Base-by-base conservation (phyloP, 2,888 invertebrate species). In the Cylloceria caligata region DNA sequence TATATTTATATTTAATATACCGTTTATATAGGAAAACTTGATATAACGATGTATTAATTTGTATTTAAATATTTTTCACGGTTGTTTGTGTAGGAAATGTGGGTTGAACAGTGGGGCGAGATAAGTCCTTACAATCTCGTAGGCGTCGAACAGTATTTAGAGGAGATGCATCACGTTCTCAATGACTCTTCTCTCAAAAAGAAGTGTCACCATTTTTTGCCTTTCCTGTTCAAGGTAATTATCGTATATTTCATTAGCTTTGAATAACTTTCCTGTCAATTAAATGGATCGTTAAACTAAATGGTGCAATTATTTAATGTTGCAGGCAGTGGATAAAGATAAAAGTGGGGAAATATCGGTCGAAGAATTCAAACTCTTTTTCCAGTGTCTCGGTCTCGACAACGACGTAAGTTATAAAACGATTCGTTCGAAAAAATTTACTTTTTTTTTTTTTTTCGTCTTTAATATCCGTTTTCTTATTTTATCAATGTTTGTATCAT, bases 91-190 rank as follows among this genome's bases (percentile, higher is more conserved):
- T 84, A 96, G 96, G 91, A 94, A 87, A 95, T 96, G 13, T 97
- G 97, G 97, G 96, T 96, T 87, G 96, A 96, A 91, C 96, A 96
- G 89, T 97, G 97, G 95, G 97, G 97, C 3, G 96, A 96, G 86
- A 95, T 97, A 39, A 95, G 95, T 87, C 96, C 96, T 0, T 97
- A 97, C 92, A 97, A 97, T 94, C 94, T 96, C 88, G 95, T 97
- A 5, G 96, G 96, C 0, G 96, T 97, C 55, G 97, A 97, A 91
- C 96, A 96, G 91, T 97, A 97, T 89, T 91, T 97, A 21, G 95
- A 96, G 83, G 96, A 97, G 91, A 96, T 97, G 96, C 95, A 96
- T 85, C 97, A 97, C 91, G 96, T 97, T 65, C 93, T 97, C 47
- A 96, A 96, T 86, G 97, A 97, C 89, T 95, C 95, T 88, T 93